Conservation (phyloP, 1,140 invertebrate species). For the Watersipora subatra region DNA sequence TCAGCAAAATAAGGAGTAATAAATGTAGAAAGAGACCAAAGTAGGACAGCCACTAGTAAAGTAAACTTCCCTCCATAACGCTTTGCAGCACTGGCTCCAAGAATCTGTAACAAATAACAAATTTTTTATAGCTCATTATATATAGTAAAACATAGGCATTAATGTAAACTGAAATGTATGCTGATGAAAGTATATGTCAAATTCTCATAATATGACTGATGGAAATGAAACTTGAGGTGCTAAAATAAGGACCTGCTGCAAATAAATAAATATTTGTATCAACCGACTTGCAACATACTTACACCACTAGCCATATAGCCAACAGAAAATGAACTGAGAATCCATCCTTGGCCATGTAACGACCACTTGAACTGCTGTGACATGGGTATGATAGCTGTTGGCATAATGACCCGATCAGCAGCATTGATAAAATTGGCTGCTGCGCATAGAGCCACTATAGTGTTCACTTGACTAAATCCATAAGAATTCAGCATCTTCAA, state of each 20-base stretch:
- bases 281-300: too few relatives aligned
- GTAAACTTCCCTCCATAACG: slow-evolving; percentile 59
- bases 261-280: too few relatives aligned
- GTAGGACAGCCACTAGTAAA: slow-evolving; percentile 54
- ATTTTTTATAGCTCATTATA: too few relatives aligned
- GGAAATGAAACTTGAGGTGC: too few relatives aligned
- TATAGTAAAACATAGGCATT: too few relatives aligned
- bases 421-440: slow-evolving; percentile 67
- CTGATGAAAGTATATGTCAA: too few relatives aligned
- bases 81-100: slow-evolving; percentile 57
- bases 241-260: too few relatives aligned
- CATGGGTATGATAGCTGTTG: slow-evolving; percentile 64
- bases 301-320: slow-evolving; percentile 68
- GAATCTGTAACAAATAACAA: slow-evolving; percentile 44
- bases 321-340: slow-evolving; percentile 62
- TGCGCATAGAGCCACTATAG: slow-evolving; percentile 55
- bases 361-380: slow-evolving; percentile 59
- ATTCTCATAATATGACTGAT: too few relatives aligned
- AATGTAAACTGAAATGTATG: too few relatives aligned
- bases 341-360: slow-evolving; percentile 61
- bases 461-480: slow-evolving; percentile 33
- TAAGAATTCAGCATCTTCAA: not conserved
- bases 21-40: slow-evolving; percentile 63
- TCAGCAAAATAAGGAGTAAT: slow-evolving; percentile 56
- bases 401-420: slow-evolving; percentile 65